A percentile compares a stretch with the other conserved stretches of the same genome.
Conservation (phyloP, 2,888 invertebrate species). For the Myopa tessellatipennis region DNA sequence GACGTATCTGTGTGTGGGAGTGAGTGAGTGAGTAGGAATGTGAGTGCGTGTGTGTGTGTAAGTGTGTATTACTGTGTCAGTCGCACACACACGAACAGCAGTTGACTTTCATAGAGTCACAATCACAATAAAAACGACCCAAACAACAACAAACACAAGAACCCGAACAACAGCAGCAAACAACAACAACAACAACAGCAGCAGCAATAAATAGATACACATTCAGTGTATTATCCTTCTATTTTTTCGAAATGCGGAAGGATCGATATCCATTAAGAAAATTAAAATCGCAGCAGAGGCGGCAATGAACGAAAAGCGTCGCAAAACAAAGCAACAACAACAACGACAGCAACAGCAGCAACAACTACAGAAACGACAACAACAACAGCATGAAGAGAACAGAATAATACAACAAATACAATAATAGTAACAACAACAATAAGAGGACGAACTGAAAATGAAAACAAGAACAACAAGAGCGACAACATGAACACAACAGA, state of each 20-base stretch:
- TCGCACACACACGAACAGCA: conserved; percentile 47
- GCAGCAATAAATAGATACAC: conserved; percentile 40
- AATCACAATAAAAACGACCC: conserved; percentile 60
- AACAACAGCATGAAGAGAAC: conserved; percentile 34
- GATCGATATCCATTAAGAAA: conserved; percentile 70
- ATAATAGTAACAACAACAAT: conserved; percentile 37
- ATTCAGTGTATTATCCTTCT: conserved; percentile 61
- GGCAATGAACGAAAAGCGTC: conserved; percentile 65
- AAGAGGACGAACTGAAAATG: conserved; percentile 45
- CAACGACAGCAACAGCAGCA: conserved; percentile 39
- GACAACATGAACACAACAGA: conserved; percentile 19
- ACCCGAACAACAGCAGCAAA: not conserved
- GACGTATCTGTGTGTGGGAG: conserved; percentile 40
- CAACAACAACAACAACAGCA: conserved; percentile 62
- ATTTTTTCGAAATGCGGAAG: conserved; percentile 48
- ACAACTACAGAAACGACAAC: not conserved
- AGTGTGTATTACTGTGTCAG: conserved; percentile 52
- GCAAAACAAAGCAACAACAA: conserved; percentile 46
- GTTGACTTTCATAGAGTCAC: conserved; percentile 67
- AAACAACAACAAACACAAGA: conserved; percentile 57
- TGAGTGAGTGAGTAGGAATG: conserved; percentile 47
- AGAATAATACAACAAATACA: not conserved
- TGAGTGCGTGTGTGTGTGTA: conserved; percentile 5
- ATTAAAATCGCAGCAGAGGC: conserved; percentile 69
- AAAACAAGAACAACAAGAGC: conserved; percentile 32